Evolutionary conservation across 2,797 vertebrate species (phyloP).

Genomic region (Halcyon chelicuti): DNA sequence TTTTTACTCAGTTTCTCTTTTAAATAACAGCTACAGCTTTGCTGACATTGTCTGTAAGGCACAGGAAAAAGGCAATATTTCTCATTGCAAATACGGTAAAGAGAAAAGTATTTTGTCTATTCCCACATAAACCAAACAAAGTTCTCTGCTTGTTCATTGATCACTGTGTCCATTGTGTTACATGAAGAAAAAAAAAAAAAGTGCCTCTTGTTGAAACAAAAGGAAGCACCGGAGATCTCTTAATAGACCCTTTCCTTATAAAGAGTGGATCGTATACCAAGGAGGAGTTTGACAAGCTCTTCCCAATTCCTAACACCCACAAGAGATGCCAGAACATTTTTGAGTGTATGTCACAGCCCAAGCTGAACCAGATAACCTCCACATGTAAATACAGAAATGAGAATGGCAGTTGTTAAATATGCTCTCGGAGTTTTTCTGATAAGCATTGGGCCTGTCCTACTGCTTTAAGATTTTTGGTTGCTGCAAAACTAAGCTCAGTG

Average conservation of each 20-base stretch:
- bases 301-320: background rate
- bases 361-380: background rate
- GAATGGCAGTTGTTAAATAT: background rate
- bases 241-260: background rate
- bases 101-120: slow-evolving; percentile 45
- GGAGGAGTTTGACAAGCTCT: background rate
- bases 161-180: background rate
- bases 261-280: background rate
- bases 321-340: background rate
- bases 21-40: background rate
- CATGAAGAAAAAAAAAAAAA: background rate
- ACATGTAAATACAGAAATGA: background rate
- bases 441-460: background rate
- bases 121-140: background rate
- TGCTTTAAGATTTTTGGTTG: background rate
- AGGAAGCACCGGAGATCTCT: background rate
- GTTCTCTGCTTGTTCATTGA: slow-evolving; percentile 8
- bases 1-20: slow-evolving; percentile 29
- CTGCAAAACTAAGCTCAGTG: background rate
- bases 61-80: slow-evolving; percentile 54
- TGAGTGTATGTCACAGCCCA: background rate
- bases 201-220: slow-evolving; percentile 23
- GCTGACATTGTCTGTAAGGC: background rate
- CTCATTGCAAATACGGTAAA: slow-evolving; percentile 13
- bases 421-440: background rate